Conservation (phyloP, 2,888 invertebrate genomes). For the Amphipyra berbera region DNA sequence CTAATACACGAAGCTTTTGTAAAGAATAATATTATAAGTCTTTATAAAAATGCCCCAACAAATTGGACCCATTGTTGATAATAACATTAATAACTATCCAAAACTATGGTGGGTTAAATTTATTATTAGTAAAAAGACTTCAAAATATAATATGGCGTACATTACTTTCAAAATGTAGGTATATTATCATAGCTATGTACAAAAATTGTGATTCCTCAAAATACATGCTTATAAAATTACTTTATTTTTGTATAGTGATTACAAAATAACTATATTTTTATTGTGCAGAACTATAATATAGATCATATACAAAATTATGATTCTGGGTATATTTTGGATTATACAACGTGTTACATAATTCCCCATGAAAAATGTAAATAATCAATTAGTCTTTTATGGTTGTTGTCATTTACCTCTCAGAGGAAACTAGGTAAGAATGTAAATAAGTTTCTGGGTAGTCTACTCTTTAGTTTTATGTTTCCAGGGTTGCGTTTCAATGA, state of each 20-base stretch:
- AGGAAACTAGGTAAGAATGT: too few relatives aligned
- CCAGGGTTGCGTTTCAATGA: too few relatives aligned
- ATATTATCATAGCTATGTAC: slow-evolving; percentile 18
- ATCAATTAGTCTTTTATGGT: too few relatives aligned
- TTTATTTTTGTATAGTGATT: not conserved
- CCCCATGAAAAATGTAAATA: too few relatives aligned
- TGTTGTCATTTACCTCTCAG: too few relatives aligned
- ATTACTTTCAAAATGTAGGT: slow-evolving; percentile 7
- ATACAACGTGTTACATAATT: too few relatives aligned
- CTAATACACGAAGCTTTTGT: not conserved
- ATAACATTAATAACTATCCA: slow-evolving; percentile 5
- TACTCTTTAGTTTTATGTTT: too few relatives aligned
- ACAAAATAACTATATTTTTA: not conserved
- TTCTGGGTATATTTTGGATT: too few relatives aligned
- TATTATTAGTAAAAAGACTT: slow-evolving; percentile 13
- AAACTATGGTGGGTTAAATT: slow-evolving; percentile 46
- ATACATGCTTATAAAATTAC: not conserved
- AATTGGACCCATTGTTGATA: slow-evolving; percentile 42
- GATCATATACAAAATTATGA: not conserved
- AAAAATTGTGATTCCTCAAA: slow-evolving; percentile 3
- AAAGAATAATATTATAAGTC: not conserved
- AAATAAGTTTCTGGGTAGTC: too few relatives aligned
- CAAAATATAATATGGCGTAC: slow-evolving; percentile 35
- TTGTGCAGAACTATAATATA: too few relatives aligned
- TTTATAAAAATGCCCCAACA: slow-evolving; percentile 34